A percentile compares a stretch with the other conserved stretches of the same genome.
Conservation (phyloP, 2,888 invertebrate species). For the Catonia carolina region DNA sequence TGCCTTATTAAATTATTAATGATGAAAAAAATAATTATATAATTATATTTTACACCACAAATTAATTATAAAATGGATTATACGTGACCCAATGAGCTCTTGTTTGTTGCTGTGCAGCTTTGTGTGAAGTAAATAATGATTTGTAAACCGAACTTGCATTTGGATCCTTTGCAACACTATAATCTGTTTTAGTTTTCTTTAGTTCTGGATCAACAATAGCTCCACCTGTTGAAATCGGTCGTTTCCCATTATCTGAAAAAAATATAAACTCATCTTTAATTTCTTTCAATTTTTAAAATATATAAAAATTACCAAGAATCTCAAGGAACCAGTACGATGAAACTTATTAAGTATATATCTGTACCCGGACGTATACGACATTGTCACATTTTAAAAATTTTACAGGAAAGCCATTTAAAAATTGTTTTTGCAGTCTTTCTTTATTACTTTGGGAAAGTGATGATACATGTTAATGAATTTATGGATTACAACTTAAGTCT, state of each 20-base stretch:
- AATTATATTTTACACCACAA: not conserved
- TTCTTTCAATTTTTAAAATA: no score
- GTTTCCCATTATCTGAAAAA: constrained; percentile 26
- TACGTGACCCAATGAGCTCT: constrained; percentile 97
- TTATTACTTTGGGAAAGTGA: no score
- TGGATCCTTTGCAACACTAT: constrained; percentile 86
- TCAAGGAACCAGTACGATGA: not conserved
- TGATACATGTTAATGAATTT: no score
- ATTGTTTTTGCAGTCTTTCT: no score
- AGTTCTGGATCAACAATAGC: constrained; percentile 56
- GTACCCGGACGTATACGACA: no score
- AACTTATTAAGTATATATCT: no score
- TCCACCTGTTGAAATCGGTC: constrained; percentile 5
- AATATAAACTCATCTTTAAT: no score
- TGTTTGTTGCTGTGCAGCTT: constrained; percentile 76
- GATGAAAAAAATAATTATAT: not conserved
- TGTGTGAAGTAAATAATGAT: constrained; percentile 88
- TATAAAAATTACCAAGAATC: not conserved
- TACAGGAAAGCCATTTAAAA: no score
- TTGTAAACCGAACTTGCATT: constrained; percentile 87
- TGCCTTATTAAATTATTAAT: no score
- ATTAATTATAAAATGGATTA: constrained; percentile 86
- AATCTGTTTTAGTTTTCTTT: constrained; percentile 69
- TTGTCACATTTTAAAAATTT: no score
- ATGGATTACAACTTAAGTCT: no score